phyloP scores from a whole-genome alignment of 2,797 vertebrate genomes.

The Decapterus maruadsi region DNA sequence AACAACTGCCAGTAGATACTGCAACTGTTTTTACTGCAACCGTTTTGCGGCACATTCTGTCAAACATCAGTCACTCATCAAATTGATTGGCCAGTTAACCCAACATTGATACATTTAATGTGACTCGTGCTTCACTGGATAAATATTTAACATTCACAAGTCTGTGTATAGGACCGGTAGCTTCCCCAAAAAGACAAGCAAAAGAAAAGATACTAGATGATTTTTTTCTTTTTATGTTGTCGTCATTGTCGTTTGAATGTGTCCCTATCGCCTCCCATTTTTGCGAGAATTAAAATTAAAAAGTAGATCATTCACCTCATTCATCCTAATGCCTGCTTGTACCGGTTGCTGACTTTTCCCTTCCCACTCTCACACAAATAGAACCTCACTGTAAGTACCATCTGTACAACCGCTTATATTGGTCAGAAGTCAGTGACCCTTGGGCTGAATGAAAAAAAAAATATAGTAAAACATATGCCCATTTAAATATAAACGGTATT shows the following conservation, averaged over 20 bases:
- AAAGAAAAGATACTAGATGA: neutral
- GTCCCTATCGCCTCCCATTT: neutral
- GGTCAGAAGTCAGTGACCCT: too few relatives aligned
- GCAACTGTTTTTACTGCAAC: too few relatives aligned
- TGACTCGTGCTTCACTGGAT: neutral
- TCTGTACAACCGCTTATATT: too few relatives aligned
- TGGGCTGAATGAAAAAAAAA: too few relatives aligned
- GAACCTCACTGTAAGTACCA: too few relatives aligned
- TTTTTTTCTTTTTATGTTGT: neutral
- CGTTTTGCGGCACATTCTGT: neutral
- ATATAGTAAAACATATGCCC: too few relatives aligned
- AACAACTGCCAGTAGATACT: too few relatives aligned
- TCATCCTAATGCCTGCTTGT: neutral
- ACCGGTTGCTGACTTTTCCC: too few relatives aligned
- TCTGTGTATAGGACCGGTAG: neutral
- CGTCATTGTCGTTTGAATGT: neutral
- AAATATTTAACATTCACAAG: neutral
- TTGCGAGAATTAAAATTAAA: neutral
- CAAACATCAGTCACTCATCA: neutral
- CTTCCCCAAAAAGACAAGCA: conserved; percentile 1
- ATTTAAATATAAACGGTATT: too few relatives aligned
- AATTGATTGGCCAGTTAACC: neutral
- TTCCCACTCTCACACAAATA: too few relatives aligned
- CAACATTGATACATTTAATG: neutral
- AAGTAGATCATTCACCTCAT: neutral